Conservation (phyloP, 2,888 invertebrate genomes). For the Ditula angustiorana region DNA sequence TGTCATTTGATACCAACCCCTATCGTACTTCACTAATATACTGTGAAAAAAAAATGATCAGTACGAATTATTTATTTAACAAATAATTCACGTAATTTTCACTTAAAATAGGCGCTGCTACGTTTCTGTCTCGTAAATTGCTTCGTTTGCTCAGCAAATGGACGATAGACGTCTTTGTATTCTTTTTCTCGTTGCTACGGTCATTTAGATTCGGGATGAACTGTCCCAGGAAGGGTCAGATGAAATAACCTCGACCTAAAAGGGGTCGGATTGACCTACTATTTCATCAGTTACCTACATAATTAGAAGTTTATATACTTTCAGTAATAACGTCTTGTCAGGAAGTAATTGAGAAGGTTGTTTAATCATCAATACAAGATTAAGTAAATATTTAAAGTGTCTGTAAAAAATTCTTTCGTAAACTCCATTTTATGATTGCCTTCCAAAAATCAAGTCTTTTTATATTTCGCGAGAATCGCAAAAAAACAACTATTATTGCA, state of each 20-base stretch:
- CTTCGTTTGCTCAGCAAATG: constrained; percentile 28
- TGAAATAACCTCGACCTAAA: constrained; percentile 43
- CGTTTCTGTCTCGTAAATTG: constrained; percentile 19
- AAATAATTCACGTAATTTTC: constrained; percentile 5
- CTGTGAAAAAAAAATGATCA: too few relatives aligned
- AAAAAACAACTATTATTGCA: too few relatives aligned
- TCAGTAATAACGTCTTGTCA: neutral
- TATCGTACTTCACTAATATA: too few relatives aligned
- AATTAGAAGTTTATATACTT: constrained; percentile 39
- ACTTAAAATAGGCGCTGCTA: neutral
- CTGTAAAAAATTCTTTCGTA: too few relatives aligned
- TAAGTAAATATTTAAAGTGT: neutral
- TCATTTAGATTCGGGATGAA: constrained; percentile 40
- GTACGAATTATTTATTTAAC: neutral
- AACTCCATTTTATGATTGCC: too few relatives aligned
- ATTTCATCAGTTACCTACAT: constrained; percentile 37
- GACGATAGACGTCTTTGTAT: constrained; percentile 32
- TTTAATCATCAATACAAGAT: neutral
- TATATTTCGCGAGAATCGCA: too few relatives aligned
- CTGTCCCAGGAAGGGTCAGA: constrained; percentile 41
- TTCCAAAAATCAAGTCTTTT: too few relatives aligned
- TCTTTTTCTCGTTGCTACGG: constrained; percentile 29
- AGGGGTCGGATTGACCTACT: constrained; percentile 41
- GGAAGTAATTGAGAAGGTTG: neutral
- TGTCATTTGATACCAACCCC: too few relatives aligned